Evolutionary conservation across 1,140 invertebrate species (phyloP).

Genomic region (Anagrus nilaparvatae): DNA sequence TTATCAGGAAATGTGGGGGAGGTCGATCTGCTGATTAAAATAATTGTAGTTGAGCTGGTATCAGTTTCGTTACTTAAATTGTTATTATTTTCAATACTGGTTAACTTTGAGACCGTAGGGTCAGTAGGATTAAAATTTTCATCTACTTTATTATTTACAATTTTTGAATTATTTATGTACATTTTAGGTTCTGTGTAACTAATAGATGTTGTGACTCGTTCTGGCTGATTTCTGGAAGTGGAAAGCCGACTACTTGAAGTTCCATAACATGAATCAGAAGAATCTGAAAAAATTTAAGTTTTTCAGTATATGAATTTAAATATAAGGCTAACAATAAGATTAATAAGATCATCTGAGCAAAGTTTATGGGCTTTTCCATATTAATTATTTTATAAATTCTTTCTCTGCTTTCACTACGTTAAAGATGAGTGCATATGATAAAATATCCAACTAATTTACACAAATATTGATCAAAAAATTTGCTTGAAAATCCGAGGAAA

Average conservation of each 20-base stretch:
- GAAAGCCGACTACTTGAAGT: slow-evolving; percentile 17
- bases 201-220: slow-evolving; percentile 17
- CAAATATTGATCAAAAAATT: no score
- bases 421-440: no score
- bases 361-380: no score
- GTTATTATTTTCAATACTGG: slow-evolving; percentile 1
- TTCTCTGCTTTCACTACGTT: no score
- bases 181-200: slow-evolving; percentile 18
- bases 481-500: no score
- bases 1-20: not conserved
- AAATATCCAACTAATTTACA: no score
- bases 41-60: not conserved
- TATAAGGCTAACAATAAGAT: no score
- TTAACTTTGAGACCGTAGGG: not conserved
- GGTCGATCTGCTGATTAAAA: not conserved
- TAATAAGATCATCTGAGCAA: no score
- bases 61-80: slow-evolving; percentile 7
- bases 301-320: not conserved
- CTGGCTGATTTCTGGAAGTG: slow-evolving; percentile 17
- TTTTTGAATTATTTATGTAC: no score
- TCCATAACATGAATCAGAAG: slow-evolving; percentile 4
- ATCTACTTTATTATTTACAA: no score
- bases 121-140: slow-evolving; percentile 16
- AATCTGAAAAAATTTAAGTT: slow-evolving; percentile 7
- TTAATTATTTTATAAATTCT: no score